These are phyloP conservation scores for Mormoops blainvillei DNA, from an alignment of 2,113 vertebrate species.

Conservation along the genomic window DNA sequence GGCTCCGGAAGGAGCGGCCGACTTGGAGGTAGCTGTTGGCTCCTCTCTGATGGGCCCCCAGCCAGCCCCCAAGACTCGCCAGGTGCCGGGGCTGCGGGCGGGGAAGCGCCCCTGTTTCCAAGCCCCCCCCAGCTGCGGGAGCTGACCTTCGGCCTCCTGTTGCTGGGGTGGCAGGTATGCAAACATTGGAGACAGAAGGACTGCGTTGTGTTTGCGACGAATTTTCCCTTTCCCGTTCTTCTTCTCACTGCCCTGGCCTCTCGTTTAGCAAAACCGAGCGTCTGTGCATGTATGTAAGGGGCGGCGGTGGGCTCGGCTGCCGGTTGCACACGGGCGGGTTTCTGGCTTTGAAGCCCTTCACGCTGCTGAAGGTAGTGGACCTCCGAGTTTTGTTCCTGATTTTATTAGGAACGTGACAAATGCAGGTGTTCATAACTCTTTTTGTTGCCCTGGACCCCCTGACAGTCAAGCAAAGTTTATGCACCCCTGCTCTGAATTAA, in stretches of 20 bases:
- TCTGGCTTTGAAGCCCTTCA: not conserved
- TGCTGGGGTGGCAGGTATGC: not conserved
- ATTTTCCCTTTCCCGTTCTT: not conserved
- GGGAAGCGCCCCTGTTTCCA: not conserved
- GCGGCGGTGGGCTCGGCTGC: accelerated
- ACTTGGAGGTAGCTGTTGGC: not conserved
- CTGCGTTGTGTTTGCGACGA: not conserved
- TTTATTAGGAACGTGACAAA: not conserved
- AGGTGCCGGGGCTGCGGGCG: not conserved
- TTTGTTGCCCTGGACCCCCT: not conserved
- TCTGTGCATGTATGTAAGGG: not conserved
- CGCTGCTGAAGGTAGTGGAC: not conserved
- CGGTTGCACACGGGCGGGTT: not conserved
- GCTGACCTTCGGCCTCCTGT: not conserved
- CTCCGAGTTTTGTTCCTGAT: not conserved
- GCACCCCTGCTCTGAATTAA: not conserved
- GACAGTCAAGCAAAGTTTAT: not conserved
- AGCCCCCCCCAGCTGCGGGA: no score
- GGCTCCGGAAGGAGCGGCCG: not conserved
- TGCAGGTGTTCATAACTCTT: not conserved
- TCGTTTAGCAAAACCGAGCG: not conserved
- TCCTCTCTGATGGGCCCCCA: not conserved
- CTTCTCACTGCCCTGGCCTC: not conserved
- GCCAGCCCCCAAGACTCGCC: accelerated
- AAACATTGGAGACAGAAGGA: not conserved